phyloP scores from a whole-genome alignment of 2,797 vertebrate genomes.

The Sardinella longiceps region DNA sequence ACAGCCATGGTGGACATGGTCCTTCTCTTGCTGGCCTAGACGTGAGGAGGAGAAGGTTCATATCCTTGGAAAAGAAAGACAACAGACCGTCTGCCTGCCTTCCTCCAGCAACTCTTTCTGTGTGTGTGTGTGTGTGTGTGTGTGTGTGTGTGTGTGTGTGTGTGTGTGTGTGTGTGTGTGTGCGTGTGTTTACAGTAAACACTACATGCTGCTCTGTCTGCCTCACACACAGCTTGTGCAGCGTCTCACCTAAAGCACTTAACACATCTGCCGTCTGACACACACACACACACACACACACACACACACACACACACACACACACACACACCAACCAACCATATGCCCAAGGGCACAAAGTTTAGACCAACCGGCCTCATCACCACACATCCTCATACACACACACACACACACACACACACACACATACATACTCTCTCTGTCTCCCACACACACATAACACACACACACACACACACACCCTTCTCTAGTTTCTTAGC shows the following conservation, averaged over 20 bases:
- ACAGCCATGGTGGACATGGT: too few relatives aligned
- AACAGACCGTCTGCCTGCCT: neutral
- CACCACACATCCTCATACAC: neutral
- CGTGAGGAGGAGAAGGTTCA: too few relatives aligned
- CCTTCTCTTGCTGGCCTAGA: too few relatives aligned
- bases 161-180: neutral
- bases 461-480: slow-evolving; percentile 19
- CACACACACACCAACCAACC: neutral
- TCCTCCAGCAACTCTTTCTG: neutral
- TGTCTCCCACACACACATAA: too few relatives aligned
- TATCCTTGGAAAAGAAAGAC: too few relatives aligned
- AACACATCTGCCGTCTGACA: slow-evolving; percentile 55
- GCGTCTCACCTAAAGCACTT: slow-evolving; percentile 51
- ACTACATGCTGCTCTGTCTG: slow-evolving; percentile 7
- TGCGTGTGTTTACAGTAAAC: slow-evolving; percentile 18
- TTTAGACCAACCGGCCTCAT: neutral
- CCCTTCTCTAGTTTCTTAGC: neutral
- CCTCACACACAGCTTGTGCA: neutral
- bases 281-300: slow-evolving; percentile 18
- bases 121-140: neutral
- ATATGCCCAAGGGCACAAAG: neutral
- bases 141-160: neutral
- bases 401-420: slow-evolving; percentile 25
- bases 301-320: slow-evolving; percentile 32
- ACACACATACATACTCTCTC: slow-evolving; percentile 9